A percentile compares a stretch with the other conserved stretches of the same genome.
Evolutionary conservation across 2,888 invertebrate genomes (phyloP).

Genomic region (Hyles lineata): DNA sequence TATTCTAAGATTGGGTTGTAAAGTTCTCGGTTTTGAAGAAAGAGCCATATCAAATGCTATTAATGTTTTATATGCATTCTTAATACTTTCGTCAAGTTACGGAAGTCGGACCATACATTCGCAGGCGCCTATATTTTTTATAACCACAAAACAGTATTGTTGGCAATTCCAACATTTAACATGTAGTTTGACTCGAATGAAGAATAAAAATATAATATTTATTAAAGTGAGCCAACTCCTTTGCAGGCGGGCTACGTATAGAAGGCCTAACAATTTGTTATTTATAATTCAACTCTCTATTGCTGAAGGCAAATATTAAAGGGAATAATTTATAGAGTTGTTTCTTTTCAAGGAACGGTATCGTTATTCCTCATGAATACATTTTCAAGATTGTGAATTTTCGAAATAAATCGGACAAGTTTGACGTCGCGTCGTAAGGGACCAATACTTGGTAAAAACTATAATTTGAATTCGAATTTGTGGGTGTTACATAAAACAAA

Average conservation of each 20-base stretch:
- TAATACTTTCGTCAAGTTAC: no score
- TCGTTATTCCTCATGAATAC: constrained; percentile 41
- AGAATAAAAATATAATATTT: not conserved
- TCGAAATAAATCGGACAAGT: constrained; percentile 17
- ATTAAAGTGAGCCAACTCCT: not conserved
- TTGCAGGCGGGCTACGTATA: constrained; percentile 9
- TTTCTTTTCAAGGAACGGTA: constrained; percentile 34
- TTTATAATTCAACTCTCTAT: constrained; percentile 29
- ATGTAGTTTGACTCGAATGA: not conserved
- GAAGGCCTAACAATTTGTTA: constrained; percentile 7
- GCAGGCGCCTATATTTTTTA: no score
- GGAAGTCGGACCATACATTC: no score
- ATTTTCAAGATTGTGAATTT: constrained; percentile 12
- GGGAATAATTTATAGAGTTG: constrained; percentile 29
- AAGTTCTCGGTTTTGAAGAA: no score
- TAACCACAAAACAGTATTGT: not conserved
- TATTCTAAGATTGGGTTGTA: no score
- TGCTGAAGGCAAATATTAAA: constrained; percentile 26
- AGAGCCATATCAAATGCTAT: no score
- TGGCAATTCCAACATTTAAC: not conserved
- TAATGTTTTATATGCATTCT: no score
- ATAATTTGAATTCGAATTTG: not conserved
- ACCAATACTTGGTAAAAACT: not conserved
- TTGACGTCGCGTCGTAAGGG: not conserved
- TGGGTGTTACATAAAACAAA: no score